These are phyloP conservation scores for Hemibagrus wyckioides DNA, from an alignment of 2,113 vertebrate genomes.

Conservation along the genomic window DNA sequence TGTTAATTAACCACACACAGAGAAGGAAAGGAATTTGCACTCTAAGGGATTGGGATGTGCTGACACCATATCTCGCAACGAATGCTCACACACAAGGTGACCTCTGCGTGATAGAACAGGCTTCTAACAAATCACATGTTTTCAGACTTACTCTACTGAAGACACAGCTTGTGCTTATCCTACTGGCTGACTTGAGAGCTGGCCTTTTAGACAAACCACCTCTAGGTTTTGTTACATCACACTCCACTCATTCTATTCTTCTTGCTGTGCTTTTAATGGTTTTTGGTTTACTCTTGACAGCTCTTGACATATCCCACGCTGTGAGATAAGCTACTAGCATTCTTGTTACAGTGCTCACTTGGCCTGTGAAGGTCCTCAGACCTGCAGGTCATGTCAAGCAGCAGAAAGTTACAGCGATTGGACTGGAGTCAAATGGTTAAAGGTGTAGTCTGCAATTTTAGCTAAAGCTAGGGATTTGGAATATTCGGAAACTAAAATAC, in stretches of 20 bases:
- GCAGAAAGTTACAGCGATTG: not conserved
- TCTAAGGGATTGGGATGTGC: conserved; percentile 51
- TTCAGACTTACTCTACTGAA: conserved; percentile 35
- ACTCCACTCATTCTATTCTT: not conserved
- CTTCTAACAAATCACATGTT: conserved; percentile 28
- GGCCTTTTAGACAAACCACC: conserved; percentile 18
- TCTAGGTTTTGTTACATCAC: conserved; percentile 22
- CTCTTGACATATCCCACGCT: not conserved
- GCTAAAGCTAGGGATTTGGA: not conserved
- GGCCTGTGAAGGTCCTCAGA: not conserved
- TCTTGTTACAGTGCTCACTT: not conserved
- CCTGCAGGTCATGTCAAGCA: not conserved
- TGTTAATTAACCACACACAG: conserved; percentile 52
- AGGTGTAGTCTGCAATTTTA: not conserved
- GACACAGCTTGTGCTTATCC: conserved; percentile 34
- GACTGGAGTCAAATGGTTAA: not conserved
- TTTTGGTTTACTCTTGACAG: not conserved
- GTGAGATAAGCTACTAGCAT: not conserved
- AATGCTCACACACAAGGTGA: conserved; percentile 48
- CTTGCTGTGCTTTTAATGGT: not conserved
- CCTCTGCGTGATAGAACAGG: conserved; percentile 47
- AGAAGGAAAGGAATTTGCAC: conserved; percentile 51
- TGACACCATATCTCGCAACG: conserved; percentile 40
- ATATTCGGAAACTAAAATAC: not conserved
- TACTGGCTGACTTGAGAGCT: conserved; percentile 14